Conservation (phyloP, 2,888 invertebrate genomes). For the Mesochorus sp. region DNA sequence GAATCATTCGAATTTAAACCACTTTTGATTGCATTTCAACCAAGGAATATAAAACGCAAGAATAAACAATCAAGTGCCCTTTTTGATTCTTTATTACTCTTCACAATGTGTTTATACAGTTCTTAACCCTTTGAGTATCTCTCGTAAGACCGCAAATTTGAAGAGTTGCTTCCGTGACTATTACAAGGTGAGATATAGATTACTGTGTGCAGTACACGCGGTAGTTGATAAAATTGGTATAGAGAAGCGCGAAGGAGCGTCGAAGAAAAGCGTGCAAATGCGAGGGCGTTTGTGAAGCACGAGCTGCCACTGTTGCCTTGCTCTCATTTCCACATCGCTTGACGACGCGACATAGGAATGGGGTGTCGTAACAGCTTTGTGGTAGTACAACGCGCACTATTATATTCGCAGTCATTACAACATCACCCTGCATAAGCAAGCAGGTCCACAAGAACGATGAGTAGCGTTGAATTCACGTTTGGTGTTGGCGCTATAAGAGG, state of each 20-base stretch:
- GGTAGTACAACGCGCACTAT: conserved; percentile 65
- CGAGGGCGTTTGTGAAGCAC: conserved; percentile 45
- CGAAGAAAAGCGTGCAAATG: conserved; percentile 3
- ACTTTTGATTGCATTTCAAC: too few relatives aligned
- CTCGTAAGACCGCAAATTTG: not conserved
- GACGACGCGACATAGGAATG: conserved; percentile 68
- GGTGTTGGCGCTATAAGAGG: not conserved
- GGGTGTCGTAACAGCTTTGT: conserved; percentile 50
- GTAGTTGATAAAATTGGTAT: conserved; percentile 22
- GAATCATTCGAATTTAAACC: too few relatives aligned
- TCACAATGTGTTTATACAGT: not conserved
- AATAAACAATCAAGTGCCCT: not conserved
- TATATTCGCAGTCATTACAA: conserved; percentile 73
- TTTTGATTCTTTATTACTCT: not conserved
- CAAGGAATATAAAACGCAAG: not conserved
- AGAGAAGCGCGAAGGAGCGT: conserved; percentile 16
- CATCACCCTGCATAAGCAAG: conserved; percentile 68
- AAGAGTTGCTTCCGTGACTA: conserved; percentile 20
- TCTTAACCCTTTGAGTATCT: conserved; percentile 4
- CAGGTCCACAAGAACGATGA: conserved; percentile 45
- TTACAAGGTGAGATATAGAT: conserved; percentile 27
- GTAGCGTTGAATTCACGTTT: not conserved
- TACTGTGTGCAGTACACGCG: too few relatives aligned
- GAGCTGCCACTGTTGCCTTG: conserved; percentile 63
- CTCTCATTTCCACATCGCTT: conserved; percentile 67